Percentiles rank a stretch among this genome's conserved stretches.
Conservation (phyloP, 1,140 invertebrate species). For the Latrodectus geometricus region DNA sequence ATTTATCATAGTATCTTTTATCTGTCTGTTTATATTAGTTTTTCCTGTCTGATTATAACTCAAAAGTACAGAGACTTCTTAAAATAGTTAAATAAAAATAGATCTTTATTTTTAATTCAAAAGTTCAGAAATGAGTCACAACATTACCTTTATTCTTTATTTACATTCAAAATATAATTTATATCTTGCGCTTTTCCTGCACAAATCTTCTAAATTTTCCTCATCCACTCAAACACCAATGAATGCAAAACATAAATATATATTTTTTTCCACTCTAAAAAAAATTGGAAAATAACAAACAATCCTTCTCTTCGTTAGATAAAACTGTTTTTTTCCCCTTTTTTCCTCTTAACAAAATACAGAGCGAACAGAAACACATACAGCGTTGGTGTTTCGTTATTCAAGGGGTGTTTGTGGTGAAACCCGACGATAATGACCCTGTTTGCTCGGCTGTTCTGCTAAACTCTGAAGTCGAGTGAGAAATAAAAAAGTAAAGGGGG, state of each 20-base stretch:
- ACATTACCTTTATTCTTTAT: not conserved
- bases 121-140: not conserved
- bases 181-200: not conserved
- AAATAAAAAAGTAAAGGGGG: conserved; percentile 7
- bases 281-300: not conserved
- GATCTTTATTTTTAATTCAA: not conserved
- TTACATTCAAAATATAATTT: not conserved
- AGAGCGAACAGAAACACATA: not conserved
- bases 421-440: conserved; percentile 36
- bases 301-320: conserved; percentile 37
- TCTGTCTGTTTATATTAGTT: too few species aligned
- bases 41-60: too few species aligned
- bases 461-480: conserved; percentile 25
- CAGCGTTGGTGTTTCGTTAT: conserved; percentile 17
- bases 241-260: too few species aligned
- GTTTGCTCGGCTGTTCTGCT: conserved; percentile 22
- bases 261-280: too few species aligned
- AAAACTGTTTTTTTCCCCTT: not conserved
- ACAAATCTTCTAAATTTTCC: too few species aligned
- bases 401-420: conserved; percentile 44
- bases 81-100: too few species aligned
- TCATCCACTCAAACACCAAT: too few species aligned
- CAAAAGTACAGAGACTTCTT: too few species aligned
- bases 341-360: not conserved
- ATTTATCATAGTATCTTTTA: too few species aligned